Evolutionary conservation across 2,113 vertebrate genomes (phyloP).

Genomic region (Apteryx owenii): DNA sequence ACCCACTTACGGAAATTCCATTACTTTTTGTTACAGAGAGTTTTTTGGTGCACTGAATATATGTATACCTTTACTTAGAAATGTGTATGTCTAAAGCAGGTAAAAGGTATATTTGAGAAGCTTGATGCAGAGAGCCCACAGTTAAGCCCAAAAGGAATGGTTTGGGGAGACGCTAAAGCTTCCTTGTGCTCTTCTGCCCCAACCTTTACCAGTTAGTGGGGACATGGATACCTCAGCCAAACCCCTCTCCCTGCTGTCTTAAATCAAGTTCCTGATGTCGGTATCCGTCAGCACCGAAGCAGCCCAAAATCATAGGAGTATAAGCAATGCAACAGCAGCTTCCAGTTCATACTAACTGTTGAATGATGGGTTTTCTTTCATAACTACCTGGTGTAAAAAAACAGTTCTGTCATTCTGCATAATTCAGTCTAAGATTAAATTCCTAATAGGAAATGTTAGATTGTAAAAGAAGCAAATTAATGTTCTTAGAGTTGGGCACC

Average conservation of each 20-base stretch:
- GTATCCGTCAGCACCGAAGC: fast-evolving
- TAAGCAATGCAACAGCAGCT: not conserved
- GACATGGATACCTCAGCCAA: not conserved
- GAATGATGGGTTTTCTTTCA: not conserved
- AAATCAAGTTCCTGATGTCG: not conserved
- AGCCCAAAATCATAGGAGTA: not conserved
- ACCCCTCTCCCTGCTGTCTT: not conserved
- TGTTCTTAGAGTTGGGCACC: not conserved
- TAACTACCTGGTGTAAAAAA: not conserved
- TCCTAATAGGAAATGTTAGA: not conserved
- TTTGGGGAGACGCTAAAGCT: not conserved
- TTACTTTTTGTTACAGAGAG: not conserved
- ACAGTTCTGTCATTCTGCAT: not conserved
- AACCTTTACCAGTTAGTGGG: not conserved
- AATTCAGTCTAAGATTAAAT: not conserved
- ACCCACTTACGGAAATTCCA: not conserved
- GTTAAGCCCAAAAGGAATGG: not conserved
- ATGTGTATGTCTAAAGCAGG: not conserved
- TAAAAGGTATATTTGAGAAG: not conserved
- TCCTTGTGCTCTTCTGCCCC: not conserved
- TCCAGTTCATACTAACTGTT: not conserved
- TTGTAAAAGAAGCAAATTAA: not conserved
- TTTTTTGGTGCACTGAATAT: not conserved
- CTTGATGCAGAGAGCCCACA: not conserved
- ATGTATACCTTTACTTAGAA: not conserved